A percentile compares a stretch with the other conserved stretches of the same genome.
These are phyloP conservation scores for Eristalis intricaria DNA, from an alignment of 2,888 invertebrate genomes.

Conservation along the genomic window DNA sequence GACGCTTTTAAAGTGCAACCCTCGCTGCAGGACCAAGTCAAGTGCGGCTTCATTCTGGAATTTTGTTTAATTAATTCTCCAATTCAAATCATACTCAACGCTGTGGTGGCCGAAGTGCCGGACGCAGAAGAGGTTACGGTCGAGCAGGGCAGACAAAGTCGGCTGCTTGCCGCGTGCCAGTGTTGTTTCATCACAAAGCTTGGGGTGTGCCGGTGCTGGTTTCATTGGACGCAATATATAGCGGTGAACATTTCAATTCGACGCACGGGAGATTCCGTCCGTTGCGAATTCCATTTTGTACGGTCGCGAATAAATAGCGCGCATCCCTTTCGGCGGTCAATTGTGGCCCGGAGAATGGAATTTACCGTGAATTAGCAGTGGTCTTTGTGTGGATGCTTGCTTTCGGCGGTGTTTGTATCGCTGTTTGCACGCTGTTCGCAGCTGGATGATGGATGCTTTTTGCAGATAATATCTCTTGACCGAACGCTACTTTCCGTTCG, in stretches of 20 bases:
- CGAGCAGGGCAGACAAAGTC: conserved; percentile 15
- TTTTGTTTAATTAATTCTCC: conserved; percentile 18
- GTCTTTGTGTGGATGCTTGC: not conserved
- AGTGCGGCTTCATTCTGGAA: not conserved
- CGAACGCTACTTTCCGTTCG: not conserved
- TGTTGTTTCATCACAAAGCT: not conserved
- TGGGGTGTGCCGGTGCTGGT: not conserved
- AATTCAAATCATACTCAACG: not conserved
- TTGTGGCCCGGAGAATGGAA: not conserved
- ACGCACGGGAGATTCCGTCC: conserved; percentile 6
- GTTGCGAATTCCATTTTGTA: conserved; percentile 13
- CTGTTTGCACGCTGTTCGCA: not conserved
- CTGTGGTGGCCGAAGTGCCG: conserved; percentile 5
- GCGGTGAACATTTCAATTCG: conserved; percentile 24
- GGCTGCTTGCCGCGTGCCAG: not conserved
- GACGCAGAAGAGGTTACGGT: not conserved
- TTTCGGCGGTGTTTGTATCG: not conserved
- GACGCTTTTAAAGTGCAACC: not conserved
- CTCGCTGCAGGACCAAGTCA: not conserved
- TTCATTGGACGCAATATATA: not conserved
- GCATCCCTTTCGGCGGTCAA: conserved; percentile 19
- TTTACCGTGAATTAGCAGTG: not conserved
- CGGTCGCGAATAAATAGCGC: conserved; percentile 14
- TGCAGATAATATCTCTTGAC: not conserved
- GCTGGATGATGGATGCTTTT: conserved; percentile 4